Percentiles rank a stretch among this genome's conserved stretches.
These are phyloP conservation scores for Euura saliciscinereae DNA, from an alignment of 1,140 invertebrate species.

Conservation along the genomic window DNA sequence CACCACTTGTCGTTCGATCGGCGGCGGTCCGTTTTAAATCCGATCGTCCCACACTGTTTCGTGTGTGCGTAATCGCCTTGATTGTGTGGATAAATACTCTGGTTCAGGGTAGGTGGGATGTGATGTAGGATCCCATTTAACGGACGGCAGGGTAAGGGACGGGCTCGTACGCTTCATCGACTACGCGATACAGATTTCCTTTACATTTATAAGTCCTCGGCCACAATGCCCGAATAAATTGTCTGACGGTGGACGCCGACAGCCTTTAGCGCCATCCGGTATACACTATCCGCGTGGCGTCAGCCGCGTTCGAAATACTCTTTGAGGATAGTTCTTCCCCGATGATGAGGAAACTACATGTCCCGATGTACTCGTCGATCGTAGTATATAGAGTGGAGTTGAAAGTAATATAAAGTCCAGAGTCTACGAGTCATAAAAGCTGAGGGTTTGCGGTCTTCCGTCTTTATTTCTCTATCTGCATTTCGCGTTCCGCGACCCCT, in stretches of 20 bases:
- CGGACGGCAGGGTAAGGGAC: constrained; percentile 38
- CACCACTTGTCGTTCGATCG: constrained; percentile 59
- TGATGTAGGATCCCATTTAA: constrained; percentile 48
- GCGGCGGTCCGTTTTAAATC: constrained; percentile 54
- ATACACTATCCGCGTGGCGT: background rate
- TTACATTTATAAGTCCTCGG: constrained; percentile 47
- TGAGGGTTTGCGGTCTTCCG: constrained; percentile 28
- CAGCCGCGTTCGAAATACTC: too few species aligned
- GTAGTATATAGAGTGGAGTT: too few species aligned
- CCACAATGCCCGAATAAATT: constrained; percentile 40
- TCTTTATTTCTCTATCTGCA: background rate
- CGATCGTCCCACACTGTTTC: constrained; percentile 49
- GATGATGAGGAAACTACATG: too few species aligned
- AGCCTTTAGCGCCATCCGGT: constrained; percentile 34
- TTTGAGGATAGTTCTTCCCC: too few species aligned
- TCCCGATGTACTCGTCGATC: too few species aligned
- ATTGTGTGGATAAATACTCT: background rate
- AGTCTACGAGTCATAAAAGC: constrained; percentile 46
- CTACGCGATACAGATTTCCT: constrained; percentile 49
- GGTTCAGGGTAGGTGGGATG: constrained; percentile 28
- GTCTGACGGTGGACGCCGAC: constrained; percentile 23
- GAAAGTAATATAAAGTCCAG: constrained; percentile 49
- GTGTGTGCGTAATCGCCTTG: constrained; percentile 11
- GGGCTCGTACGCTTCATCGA: constrained; percentile 47
- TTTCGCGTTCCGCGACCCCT: constrained; percentile 11